Percentiles rank a stretch among this genome's conserved stretches.
These are phyloP conservation scores for Alca torda DNA, from an alignment of 2,797 vertebrate genomes.

Conservation along the genomic window DNA sequence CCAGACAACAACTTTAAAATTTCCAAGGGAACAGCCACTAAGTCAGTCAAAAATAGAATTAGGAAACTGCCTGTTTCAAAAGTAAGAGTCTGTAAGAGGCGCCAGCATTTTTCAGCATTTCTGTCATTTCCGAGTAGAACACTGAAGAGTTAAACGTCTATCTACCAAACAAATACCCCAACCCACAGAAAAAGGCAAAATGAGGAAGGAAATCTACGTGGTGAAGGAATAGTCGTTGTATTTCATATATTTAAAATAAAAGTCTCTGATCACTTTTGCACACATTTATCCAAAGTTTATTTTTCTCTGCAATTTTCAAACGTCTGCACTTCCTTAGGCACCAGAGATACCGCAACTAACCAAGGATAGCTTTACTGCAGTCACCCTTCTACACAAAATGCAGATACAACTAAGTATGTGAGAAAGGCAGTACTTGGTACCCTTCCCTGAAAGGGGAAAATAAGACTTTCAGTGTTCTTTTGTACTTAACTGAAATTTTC, in stretches of 20 bases:
- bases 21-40: constrained; percentile 60
- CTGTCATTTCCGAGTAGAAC: neutral
- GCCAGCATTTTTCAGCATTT: constrained; percentile 33
- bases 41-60: constrained; percentile 49
- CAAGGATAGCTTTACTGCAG: neutral
- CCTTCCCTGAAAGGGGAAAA: neutral
- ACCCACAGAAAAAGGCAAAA: neutral
- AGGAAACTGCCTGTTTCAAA: constrained; percentile 35
- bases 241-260: neutral
- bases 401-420: neutral
- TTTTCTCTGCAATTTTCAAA: neutral
- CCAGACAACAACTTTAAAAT: constrained; percentile 50
- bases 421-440: neutral
- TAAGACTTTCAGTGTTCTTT: neutral
- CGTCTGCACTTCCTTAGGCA: neutral
- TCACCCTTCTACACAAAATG: neutral
- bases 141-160: constrained; percentile 26
- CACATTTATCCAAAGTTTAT: neutral
- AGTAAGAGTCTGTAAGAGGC: neutral
- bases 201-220: neutral
- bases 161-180: neutral
- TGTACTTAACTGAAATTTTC: neutral
- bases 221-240: neutral
- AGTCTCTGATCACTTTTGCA: neutral
- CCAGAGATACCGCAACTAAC: neutral